phyloP scores from a whole-genome alignment of 1,140 invertebrate species.

The Lysiphlebus fabarum region DNA sequence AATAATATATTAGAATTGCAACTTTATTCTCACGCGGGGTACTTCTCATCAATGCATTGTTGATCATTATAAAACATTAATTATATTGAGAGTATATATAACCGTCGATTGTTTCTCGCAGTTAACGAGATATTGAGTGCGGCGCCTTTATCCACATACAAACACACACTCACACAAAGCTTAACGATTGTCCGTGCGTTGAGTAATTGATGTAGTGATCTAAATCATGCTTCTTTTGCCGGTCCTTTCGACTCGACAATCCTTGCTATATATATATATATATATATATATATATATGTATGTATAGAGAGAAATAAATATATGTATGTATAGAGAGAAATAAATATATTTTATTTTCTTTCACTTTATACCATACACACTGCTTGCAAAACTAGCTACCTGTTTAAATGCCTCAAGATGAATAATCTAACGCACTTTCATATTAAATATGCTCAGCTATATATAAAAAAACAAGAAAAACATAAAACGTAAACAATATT shows the following conservation, averaged over 20 bases:
- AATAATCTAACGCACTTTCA: too few relatives aligned
- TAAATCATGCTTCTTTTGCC: constrained; percentile 10
- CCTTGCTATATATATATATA: too few relatives aligned
- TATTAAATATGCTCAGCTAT: neutral
- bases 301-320: too few relatives aligned
- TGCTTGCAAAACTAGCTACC: too few relatives aligned
- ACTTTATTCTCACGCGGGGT: constrained; percentile 28
- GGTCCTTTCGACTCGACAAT: constrained; percentile 12
- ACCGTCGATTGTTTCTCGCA: constrained; percentile 32
- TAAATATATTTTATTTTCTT: too few relatives aligned
- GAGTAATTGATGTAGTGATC: constrained; percentile 30
- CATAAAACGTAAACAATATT: too few relatives aligned
- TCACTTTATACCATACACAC: too few relatives aligned
- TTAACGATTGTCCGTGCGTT: constrained; percentile 34
- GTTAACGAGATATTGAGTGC: constrained; percentile 20
- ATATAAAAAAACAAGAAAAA: neutral
- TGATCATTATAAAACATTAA: constrained; percentile 37
- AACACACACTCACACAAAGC: constrained; percentile 26
- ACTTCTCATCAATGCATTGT: constrained; percentile 20
- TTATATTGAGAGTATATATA: constrained; percentile 18
- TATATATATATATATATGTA: too few relatives aligned
- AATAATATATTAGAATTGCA: neutral
- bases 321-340: too few relatives aligned
- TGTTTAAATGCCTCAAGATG: too few relatives aligned
- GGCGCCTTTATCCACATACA: constrained; percentile 19